Evolutionary conservation across 1,140 invertebrate genomes (phyloP).

Genomic region (Cylas formicarius): DNA sequence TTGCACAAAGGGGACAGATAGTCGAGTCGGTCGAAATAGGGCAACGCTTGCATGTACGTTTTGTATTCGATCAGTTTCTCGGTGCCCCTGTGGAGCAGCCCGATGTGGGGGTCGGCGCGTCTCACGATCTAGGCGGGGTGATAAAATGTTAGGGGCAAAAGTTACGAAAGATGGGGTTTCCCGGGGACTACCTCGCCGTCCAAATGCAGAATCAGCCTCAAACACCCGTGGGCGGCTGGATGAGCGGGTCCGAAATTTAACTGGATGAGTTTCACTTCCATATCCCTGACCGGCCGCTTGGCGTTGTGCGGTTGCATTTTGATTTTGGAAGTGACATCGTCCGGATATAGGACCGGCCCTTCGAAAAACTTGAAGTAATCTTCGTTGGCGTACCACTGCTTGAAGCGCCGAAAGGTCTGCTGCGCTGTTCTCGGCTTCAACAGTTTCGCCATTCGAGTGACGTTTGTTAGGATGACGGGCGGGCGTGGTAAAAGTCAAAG

Average conservation of each 20-base stretch:
- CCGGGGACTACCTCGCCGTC: conserved; percentile 59
- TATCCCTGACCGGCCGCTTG: conserved; percentile 40
- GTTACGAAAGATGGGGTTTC: not conserved
- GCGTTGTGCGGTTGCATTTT: conserved; percentile 37
- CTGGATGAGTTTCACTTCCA: conserved; percentile 52
- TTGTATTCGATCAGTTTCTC: conserved; percentile 82
- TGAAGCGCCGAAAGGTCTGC: no score
- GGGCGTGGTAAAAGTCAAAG: no score
- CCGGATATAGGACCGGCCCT: conserved; percentile 52
- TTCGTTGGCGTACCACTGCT: conserved; percentile 41
- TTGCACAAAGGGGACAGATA: conserved; percentile 81
- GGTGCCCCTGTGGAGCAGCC: conserved; percentile 56
- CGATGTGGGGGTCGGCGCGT: conserved; percentile 42
- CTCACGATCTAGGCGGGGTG: conserved; percentile 41
- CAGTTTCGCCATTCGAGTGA: no score
- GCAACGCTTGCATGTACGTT: conserved; percentile 71
- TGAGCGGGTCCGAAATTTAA: conserved; percentile 82
- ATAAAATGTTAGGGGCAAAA: not conserved
- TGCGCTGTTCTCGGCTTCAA: no score
- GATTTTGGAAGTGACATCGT: conserved; percentile 42
- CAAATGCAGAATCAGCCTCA: conserved; percentile 68
- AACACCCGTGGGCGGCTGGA: conserved; percentile 78
- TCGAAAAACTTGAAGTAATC: conserved; percentile 54
- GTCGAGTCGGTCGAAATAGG: conserved; percentile 79
- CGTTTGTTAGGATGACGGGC: no score